Percentiles rank a stretch among this genome's conserved stretches.
These are phyloP conservation scores for Tetrax tetrax DNA, from an alignment of 2,113 vertebrate species.

Conservation along the genomic window DNA sequence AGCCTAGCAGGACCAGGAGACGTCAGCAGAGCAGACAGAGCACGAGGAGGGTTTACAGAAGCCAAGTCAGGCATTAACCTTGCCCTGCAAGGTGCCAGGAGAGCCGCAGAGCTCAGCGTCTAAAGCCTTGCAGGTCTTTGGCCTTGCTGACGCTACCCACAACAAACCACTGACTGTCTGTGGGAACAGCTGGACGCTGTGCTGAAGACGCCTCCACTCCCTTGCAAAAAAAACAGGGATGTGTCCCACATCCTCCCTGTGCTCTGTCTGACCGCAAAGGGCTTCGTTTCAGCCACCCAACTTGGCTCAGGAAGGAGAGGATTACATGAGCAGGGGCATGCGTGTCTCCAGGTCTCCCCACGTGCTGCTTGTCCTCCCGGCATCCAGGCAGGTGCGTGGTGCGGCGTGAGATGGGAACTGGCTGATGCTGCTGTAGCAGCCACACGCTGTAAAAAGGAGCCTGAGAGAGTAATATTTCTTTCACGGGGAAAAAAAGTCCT, in stretches of 20 bases:
- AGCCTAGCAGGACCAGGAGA: not conserved
- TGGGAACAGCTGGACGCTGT: not conserved
- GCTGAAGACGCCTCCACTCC: not conserved
- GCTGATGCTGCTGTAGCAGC: not conserved
- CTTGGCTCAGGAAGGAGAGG: not conserved
- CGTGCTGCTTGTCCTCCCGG: not conserved
- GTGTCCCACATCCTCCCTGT: not conserved
- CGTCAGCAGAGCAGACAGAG: not conserved
- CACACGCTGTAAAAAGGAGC: not conserved
- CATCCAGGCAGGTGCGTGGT: not conserved
- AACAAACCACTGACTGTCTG: not conserved
- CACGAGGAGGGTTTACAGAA: not conserved
- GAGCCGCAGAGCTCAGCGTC: not conserved
- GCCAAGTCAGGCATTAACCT: constrained; percentile 18
- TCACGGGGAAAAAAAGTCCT: not conserved
- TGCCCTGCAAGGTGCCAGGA: not conserved
- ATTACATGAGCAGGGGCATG: not conserved
- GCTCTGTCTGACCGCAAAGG: not conserved
- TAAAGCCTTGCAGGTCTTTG: not conserved
- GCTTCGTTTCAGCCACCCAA: not conserved
- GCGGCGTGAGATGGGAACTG: not conserved
- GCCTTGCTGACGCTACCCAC: not conserved
- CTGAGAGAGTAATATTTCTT: not conserved
- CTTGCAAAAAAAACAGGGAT: not conserved
- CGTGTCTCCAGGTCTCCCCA: not conserved